Percentiles rank a stretch among this genome's conserved stretches.
These are phyloP conservation scores for Bembecia ichneumoniformis DNA, from an alignment of 2,888 invertebrate genomes.

Conservation along the genomic window DNA sequence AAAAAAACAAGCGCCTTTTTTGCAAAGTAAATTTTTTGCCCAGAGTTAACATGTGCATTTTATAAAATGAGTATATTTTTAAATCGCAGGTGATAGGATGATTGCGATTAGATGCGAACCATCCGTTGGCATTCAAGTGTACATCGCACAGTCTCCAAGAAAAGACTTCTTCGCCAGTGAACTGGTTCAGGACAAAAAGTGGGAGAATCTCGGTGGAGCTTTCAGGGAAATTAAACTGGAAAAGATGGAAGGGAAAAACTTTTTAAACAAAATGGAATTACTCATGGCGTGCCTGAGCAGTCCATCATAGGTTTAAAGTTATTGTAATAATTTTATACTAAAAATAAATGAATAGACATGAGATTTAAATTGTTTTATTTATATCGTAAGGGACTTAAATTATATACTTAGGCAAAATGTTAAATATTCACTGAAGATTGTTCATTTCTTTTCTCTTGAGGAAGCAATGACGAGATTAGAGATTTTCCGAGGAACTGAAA, in stretches of 20 bases:
- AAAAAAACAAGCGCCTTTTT: too few relatives aligned
- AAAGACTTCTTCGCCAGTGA: constrained; percentile 91
- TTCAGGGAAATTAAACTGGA: constrained; percentile 92
- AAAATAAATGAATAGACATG: constrained; percentile 19
- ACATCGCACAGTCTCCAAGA: constrained; percentile 89
- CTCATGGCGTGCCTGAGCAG: constrained; percentile 92
- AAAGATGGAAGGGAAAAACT: constrained; percentile 96
- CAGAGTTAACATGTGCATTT: neutral
- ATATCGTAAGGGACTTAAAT: constrained; percentile 57
- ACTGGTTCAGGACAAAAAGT: constrained; percentile 90
- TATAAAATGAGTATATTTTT: constrained; percentile 4
- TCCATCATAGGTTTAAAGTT: constrained; percentile 59
- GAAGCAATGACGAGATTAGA: constrained; percentile 40
- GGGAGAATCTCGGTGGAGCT: constrained; percentile 94
- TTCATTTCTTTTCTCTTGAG: constrained; percentile 54
- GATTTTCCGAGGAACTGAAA: constrained; percentile 57
- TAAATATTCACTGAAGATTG: constrained; percentile 70
- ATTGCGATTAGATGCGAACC: constrained; percentile 93
- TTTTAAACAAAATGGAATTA: constrained; percentile 95
- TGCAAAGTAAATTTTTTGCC: too few relatives aligned
- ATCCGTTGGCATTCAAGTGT: constrained; percentile 89
- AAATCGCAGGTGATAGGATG: constrained; percentile 76
- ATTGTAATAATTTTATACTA: constrained; percentile 10
- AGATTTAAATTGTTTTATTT: constrained; percentile 44
- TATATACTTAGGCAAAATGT: constrained; percentile 67